phyloP scores from a whole-genome alignment of 64 coral and sea anemone genomes.

The Hydrozoanthus tunicans region DNA sequence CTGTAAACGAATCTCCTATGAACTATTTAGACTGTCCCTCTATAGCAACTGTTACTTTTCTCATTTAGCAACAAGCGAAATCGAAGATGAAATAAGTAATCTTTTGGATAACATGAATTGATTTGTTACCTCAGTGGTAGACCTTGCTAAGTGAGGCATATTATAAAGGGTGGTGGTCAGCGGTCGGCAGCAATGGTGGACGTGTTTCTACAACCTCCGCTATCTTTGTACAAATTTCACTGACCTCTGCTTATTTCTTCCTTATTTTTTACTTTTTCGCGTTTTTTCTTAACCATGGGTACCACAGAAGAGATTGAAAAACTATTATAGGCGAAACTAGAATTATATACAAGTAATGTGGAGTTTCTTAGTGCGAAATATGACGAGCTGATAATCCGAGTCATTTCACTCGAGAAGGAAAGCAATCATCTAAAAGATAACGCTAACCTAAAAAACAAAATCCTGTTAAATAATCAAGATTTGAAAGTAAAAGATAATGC shows the following conservation, averaged over 20 bases:
- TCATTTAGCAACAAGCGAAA: too few relatives aligned
- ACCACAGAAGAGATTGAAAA: background rate
- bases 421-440: background rate
- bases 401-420: constrained; percentile 6
- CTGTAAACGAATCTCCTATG: too few relatives aligned
- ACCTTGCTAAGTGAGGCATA: too few relatives aligned
- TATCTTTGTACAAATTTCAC: constrained; percentile 14
- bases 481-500: constrained; percentile 28
- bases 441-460: constrained; percentile 12
- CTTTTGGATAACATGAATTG: too few relatives aligned
- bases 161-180: background rate
- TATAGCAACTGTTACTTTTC: too few relatives aligned
- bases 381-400: constrained; percentile 10
- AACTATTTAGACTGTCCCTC: too few relatives aligned
- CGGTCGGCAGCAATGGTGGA: background rate
- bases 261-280: background rate
- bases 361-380: constrained; percentile 4
- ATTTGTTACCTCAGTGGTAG: too few relatives aligned
- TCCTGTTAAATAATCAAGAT: background rate
- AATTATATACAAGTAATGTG: constrained; percentile 1
- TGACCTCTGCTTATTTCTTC: background rate
- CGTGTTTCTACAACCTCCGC: constrained; percentile 11
- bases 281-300: too few relatives aligned
- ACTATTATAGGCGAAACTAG: constrained; percentile 4
- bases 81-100: too few relatives aligned